Percentiles rank a stretch among this genome's conserved stretches.
phyloP scores from a whole-genome alignment of 1,140 invertebrate genomes.

The Melitaea cinxia region DNA sequence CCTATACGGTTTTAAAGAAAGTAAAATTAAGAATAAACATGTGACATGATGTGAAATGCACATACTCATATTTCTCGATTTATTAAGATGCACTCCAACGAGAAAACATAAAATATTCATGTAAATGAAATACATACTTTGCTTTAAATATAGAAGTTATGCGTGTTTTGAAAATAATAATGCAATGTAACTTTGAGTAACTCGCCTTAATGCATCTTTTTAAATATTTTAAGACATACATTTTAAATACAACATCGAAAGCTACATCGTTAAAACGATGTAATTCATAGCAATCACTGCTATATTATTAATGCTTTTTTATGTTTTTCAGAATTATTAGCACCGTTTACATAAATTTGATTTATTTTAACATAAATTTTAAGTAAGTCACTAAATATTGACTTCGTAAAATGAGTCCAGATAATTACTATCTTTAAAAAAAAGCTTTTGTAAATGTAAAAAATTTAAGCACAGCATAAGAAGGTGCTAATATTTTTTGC shows the following conservation, averaged over 20 bases:
- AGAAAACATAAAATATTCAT: slow-evolving; percentile 7
- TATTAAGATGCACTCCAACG: slow-evolving; percentile 32
- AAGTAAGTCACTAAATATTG: too few species aligned
- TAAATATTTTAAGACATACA: slow-evolving; percentile 22
- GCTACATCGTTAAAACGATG: slow-evolving; percentile 39
- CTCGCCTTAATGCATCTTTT: slow-evolving; percentile 37
- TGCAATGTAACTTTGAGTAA: slow-evolving; percentile 4
- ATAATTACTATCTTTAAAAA: too few species aligned
- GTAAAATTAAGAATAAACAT: slow-evolving; percentile 2
- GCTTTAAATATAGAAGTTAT: slow-evolving; percentile 20
- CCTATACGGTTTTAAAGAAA: slow-evolving; percentile 3
- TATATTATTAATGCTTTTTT: slow-evolving; percentile 28
- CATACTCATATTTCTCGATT: slow-evolving; percentile 11
- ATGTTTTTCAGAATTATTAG: slow-evolving; percentile 37
- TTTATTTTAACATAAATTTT: too few species aligned
- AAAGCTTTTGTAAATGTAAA: too few species aligned
- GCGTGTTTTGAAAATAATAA: slow-evolving; percentile 14
- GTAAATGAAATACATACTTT: neutral
- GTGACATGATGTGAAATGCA: slow-evolving; percentile 1
- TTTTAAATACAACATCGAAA: slow-evolving; percentile 57
- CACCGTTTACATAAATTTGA: neutral
- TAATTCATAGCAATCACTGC: slow-evolving; percentile 34
- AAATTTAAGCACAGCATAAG: too few species aligned
- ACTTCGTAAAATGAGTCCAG: too few species aligned
- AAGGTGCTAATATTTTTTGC: slow-evolving; percentile 23